Evolutionary conservation across 2,797 vertebrate genomes (phyloP).

Genomic region (Alauda arvensis): DNA sequence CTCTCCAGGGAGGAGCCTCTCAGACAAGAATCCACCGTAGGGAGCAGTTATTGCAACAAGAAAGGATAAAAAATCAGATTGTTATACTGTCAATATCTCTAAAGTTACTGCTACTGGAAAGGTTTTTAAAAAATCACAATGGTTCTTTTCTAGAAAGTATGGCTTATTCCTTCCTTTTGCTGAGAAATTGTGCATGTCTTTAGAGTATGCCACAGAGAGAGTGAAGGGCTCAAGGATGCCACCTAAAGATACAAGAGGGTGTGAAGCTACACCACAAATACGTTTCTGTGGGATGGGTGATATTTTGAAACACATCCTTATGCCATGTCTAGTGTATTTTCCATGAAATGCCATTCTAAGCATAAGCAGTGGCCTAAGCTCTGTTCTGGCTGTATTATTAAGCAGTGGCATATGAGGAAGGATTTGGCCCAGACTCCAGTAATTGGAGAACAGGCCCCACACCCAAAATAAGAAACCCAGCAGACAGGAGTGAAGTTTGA

Average conservation of each 20-base stretch:
- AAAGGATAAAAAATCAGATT: neutral
- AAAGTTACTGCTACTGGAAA: neutral
- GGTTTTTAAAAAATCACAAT: neutral
- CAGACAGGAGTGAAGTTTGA: neutral
- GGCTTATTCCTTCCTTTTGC: neutral
- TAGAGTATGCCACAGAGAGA: neutral
- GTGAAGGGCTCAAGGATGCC: neutral
- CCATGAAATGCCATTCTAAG: neutral
- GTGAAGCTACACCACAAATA: accelerated
- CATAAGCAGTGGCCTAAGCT: neutral
- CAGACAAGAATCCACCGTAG: neutral
- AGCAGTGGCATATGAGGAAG: neutral
- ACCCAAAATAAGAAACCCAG: neutral
- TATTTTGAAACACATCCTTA: neutral
- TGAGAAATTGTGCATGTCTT: neutral
- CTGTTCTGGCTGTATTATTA: neutral
- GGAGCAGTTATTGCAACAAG: neutral
- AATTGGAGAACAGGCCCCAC: accelerated
- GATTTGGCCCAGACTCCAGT: neutral
- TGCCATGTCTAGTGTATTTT: neutral
- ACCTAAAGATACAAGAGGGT: neutral
- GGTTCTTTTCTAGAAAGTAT: neutral
- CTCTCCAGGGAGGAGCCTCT: neutral
- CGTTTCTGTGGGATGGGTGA: neutral
- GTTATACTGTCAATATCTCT: neutral